Evolutionary conservation across 2,888 invertebrate species (phyloP).

Genomic region (Drosophila paranaensis): DNA sequence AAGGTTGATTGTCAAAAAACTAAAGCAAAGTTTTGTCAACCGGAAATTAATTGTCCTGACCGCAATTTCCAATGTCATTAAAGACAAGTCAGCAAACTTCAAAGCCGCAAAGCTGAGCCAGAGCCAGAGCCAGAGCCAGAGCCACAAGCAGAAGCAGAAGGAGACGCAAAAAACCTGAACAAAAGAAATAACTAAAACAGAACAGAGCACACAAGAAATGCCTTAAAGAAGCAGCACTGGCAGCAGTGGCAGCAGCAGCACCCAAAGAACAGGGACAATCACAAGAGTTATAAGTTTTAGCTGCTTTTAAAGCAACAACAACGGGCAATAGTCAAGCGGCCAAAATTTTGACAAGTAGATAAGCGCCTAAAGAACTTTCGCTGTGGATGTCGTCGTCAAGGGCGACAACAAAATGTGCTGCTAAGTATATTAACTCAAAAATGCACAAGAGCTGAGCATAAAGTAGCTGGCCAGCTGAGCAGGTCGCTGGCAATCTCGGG

Average conservation of each 20-base stretch:
- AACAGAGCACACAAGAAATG: slow-evolving; percentile 43
- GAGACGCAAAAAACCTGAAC: slow-evolving; percentile 26
- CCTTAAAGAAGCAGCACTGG: slow-evolving; percentile 41
- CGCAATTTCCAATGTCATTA: slow-evolving; percentile 80
- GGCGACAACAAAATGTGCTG: slow-evolving; percentile 71
- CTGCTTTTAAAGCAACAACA: slow-evolving; percentile 54
- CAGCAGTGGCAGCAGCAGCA: slow-evolving; percentile 15
- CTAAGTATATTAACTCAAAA: slow-evolving; percentile 74
- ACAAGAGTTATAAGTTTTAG: slow-evolving; percentile 68
- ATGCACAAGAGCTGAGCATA: slow-evolving; percentile 69
- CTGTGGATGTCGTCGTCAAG: slow-evolving; percentile 45
- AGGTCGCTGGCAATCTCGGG: neutral
- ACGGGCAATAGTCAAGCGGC: slow-evolving; percentile 29
- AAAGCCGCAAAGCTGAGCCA: slow-evolving; percentile 48
- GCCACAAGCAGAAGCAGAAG: neutral
- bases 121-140: slow-evolving; percentile 9
- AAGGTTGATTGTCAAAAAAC: slow-evolving; percentile 59
- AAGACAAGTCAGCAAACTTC: slow-evolving; percentile 74
- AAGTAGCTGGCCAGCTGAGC: slow-evolving; percentile 55
- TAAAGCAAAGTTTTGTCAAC: slow-evolving; percentile 73
- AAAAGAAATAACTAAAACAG: slow-evolving; percentile 59
- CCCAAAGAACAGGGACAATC: slow-evolving; percentile 47
- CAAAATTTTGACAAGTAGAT: slow-evolving; percentile 69
- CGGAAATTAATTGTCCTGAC: slow-evolving; percentile 81
- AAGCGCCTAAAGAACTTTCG: slow-evolving; percentile 48